Evolutionary conservation across 2,113 vertebrate genomes (phyloP).

Genomic region (Heloderma charlesbogerti): DNA sequence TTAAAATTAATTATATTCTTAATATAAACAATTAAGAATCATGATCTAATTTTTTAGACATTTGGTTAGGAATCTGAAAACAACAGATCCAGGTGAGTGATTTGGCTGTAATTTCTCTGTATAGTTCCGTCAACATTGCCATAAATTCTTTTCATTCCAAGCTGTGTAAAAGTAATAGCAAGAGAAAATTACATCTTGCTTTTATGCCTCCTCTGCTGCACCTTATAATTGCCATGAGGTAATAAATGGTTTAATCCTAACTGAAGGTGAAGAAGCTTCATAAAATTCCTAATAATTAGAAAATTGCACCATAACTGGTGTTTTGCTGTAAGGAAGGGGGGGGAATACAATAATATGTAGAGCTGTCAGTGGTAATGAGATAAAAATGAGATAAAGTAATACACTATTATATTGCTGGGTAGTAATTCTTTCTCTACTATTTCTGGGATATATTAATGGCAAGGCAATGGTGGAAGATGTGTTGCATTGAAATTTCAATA

Average conservation of each 20-base stretch:
- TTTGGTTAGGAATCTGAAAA: neutral
- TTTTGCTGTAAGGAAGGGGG: slow-evolving; percentile 12
- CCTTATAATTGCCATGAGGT: slow-evolving; percentile 45
- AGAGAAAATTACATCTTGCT: slow-evolving; percentile 1
- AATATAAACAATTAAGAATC: neutral
- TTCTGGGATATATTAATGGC: slow-evolving; percentile 37
- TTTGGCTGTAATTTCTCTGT: neutral
- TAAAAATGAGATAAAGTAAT: slow-evolving; percentile 36
- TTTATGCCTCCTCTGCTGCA: slow-evolving; percentile 9
- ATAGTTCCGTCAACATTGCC: neutral
- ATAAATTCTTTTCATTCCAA: neutral
- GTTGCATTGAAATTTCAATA: slow-evolving; percentile 44
- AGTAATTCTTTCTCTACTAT: slow-evolving; percentile 28
- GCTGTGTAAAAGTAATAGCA: neutral
- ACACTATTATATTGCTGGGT: slow-evolving; percentile 39
- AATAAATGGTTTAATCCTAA: slow-evolving; percentile 58
- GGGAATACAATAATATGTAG: slow-evolving; percentile 24
- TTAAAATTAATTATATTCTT: neutral
- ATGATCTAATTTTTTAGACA: neutral
- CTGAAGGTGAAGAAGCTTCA: slow-evolving; percentile 39
- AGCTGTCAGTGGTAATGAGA: slow-evolving; percentile 39
- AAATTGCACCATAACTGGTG: slow-evolving; percentile 52
- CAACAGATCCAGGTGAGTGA: neutral
- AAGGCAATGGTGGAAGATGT: slow-evolving; percentile 11
- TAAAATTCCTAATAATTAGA: slow-evolving; percentile 45